Evolutionary conservation across 2,797 vertebrate species (phyloP).

Genomic region (Sebastes minor): DNA sequence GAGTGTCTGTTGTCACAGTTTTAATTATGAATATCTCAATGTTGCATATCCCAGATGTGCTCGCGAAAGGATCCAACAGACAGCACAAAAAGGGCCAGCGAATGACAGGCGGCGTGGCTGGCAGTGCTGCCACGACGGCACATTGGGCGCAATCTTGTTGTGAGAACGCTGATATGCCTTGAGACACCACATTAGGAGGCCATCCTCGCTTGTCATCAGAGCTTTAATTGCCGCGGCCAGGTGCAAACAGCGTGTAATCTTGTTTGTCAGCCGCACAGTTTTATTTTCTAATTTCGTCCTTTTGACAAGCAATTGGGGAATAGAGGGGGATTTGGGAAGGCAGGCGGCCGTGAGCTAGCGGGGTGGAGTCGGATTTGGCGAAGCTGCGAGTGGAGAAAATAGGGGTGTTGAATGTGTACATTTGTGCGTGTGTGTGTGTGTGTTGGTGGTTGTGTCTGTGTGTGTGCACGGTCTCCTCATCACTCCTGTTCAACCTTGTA

Average conservation of each 20-base stretch:
- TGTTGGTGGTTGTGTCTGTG: background rate
- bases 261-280: slow-evolving; percentile 79
- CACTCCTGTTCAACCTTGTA: slow-evolving; percentile 72
- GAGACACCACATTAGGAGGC: slow-evolving; percentile 78
- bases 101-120: slow-evolving; percentile 54
- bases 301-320: slow-evolving; percentile 81
- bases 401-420: slow-evolving; percentile 20
- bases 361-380: slow-evolving; percentile 62
- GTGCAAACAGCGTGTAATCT: slow-evolving; percentile 84
- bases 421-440: background rate
- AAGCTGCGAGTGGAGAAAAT: slow-evolving; percentile 40
- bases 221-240: slow-evolving; percentile 83
- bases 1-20: slow-evolving; percentile 28
- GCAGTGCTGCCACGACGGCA: slow-evolving; percentile 41
- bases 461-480: slow-evolving; percentile 45
- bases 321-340: slow-evolving; percentile 67
- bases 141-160: slow-evolving; percentile 66
- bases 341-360: slow-evolving; percentile 43
- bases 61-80: slow-evolving; percentile 22
- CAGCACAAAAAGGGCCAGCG: slow-evolving; percentile 45
- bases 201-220: slow-evolving; percentile 76
- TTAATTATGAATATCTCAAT: slow-evolving; percentile 65
- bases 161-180: slow-evolving; percentile 74
- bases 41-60: slow-evolving; percentile 24
- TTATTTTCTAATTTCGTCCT: slow-evolving; percentile 79